These are phyloP conservation scores for Agriopis marginaria DNA, from an alignment of 2,888 invertebrate species.

Conservation along the genomic window DNA sequence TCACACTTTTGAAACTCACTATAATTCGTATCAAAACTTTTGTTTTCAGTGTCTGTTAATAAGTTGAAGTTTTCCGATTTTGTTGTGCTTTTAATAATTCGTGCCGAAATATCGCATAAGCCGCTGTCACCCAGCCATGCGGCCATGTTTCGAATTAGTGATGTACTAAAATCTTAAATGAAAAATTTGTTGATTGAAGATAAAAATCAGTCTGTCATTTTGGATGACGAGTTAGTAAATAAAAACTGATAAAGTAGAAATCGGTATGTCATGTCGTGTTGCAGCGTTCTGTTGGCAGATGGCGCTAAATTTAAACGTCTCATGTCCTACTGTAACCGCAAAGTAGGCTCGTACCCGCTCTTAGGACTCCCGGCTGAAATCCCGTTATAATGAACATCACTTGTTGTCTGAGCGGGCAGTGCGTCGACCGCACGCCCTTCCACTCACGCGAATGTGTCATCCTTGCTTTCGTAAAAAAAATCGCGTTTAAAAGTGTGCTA, in stretches of 20 bases:
- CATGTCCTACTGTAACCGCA: constrained; percentile 54
- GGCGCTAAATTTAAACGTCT: constrained; percentile 62
- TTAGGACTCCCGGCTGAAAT: constrained; percentile 80
- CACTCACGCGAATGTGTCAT: constrained; percentile 81
- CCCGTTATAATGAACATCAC: constrained; percentile 84
- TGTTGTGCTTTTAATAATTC: constrained; percentile 42
- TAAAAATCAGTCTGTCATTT: constrained; percentile 13
- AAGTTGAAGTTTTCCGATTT: constrained; percentile 43
- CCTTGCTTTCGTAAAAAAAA: constrained; percentile 72
- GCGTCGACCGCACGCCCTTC: constrained; percentile 84
- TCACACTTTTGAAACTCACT: constrained; percentile 48
- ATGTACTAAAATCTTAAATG: constrained; percentile 37
- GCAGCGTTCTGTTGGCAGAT: constrained; percentile 54
- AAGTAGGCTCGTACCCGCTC: constrained; percentile 68
- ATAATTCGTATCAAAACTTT: constrained; percentile 47
- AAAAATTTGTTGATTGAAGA: constrained; percentile 2
- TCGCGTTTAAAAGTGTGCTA: constrained; percentile 76
- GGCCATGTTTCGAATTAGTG: constrained; percentile 69
- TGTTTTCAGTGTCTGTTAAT: constrained; percentile 46
- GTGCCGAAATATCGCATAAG: constrained; percentile 48
- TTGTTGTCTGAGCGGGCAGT: constrained; percentile 84
- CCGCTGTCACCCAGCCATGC: constrained; percentile 73
- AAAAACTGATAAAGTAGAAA: constrained; percentile 53
- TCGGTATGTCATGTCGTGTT: constrained; percentile 18
- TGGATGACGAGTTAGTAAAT: constrained; percentile 17